Evolutionary conservation across 1,140 invertebrate species (phyloP), one percentile per base, ranked within the genome.

Genomic region (Nixonia krombeini): DNA sequence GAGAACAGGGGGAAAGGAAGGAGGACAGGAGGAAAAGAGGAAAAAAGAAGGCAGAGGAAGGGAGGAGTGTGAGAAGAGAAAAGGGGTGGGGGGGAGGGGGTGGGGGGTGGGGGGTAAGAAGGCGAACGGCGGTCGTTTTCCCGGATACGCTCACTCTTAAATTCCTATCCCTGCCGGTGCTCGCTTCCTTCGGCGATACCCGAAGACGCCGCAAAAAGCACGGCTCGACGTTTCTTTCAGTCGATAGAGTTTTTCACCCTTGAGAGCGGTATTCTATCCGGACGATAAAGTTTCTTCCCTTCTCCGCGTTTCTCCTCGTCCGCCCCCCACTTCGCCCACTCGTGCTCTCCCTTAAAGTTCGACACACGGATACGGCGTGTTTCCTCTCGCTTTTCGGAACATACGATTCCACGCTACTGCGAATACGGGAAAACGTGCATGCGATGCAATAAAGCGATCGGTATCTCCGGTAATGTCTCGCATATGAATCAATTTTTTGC

Each of bases 271-370:
- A 40, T 40, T 51, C 23, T 46, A 26, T 56, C 25, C 51, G 10
- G 38, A 56, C 59, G 59, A 56, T 63, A 50, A 63, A 63, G 18
- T 63, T 63, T n/a, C 2, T 3, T 31, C 25, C 25, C n/a, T n/a
- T n/a, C n/a, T n/a, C 9, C 25, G 25, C 25, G 25, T 9, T 26
- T 9, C 25, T 31, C 29, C 29, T n/a, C n/a, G n/a, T n/a, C n/a
- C n/a, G n/a, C n/a, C n/a, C 29, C 8, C 9, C 29, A 10, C 9
- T 31, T 31, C 29, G 29, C 29, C 3, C 29, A n/a, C 8, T 10
- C 9, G 9, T 31, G 9, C 9, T n/a, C 29, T 10, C n/a, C n/a
- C n/a, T n/a, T n/a, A n/a, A n/a, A n/a, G n/a, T n/a, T n/a, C n/a
- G n/a, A n/a, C n/a, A n/a, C n/a, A n/a, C n/a, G n/a, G 12, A 31